Evolutionary conservation across 2,888 invertebrate species (phyloP).

Genomic region (Petrolisthes manimaculis): DNA sequence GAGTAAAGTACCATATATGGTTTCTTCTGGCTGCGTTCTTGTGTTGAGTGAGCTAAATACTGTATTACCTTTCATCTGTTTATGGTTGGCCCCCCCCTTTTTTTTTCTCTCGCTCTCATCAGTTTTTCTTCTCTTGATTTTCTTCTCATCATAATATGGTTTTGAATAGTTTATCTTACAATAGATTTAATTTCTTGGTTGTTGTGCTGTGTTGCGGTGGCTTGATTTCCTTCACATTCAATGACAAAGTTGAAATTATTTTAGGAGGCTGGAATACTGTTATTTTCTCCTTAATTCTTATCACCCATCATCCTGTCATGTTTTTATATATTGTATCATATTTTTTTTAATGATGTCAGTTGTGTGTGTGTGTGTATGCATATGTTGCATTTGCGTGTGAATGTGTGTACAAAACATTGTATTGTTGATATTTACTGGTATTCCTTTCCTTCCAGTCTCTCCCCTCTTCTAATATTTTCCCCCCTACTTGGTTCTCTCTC

Average conservation of each 20-base stretch:
- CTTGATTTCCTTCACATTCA: too few relatives aligned
- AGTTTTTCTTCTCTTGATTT: not conserved
- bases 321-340: too few relatives aligned
- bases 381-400: not conserved
- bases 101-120: not conserved
- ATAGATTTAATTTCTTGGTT: too few relatives aligned
- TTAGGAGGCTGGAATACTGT: too few relatives aligned
- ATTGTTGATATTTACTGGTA: not conserved
- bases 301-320: too few relatives aligned
- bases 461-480: not conserved
- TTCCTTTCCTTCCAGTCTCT: not conserved
- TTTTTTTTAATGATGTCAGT: not conserved
- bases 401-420: not conserved
- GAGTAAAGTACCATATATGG: too few relatives aligned
- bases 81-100: not conserved
- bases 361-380: conserved; percentile 5
- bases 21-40: too few relatives aligned
- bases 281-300: too few relatives aligned
- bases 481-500: not conserved
- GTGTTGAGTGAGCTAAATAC: too few relatives aligned
- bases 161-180: too few relatives aligned
- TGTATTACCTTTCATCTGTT: not conserved
- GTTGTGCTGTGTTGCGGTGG: too few relatives aligned
- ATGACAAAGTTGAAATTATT: too few relatives aligned
- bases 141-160: not conserved